Evolutionary conservation across 2,888 invertebrate species (phyloP), one percentile per base, ranked within the genome.

Genomic region (Caenorhabditis sp.): DNA sequence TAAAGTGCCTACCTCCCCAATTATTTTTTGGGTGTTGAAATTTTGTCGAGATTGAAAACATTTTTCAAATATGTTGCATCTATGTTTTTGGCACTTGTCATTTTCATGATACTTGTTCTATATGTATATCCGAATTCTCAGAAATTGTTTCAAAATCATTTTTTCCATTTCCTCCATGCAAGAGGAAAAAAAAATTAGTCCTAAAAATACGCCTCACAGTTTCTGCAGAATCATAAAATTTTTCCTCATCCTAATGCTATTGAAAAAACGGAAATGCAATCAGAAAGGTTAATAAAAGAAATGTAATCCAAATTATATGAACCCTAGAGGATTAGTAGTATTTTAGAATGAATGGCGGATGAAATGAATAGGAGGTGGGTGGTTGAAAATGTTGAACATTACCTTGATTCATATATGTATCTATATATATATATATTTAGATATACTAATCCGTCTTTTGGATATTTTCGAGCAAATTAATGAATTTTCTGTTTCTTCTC

Each of bases 51-150:
- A n/a, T n/a, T 14, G 3, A 17, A 43, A 43, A 43, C 43, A 10
- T 64, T 72, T 67, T 59, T 57, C 67, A 64, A 63, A 67, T 72
- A 67, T 61, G 60, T 61, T 64, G 61, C 67, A 63, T 70, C 59
- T 56, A n/a, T 52, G 36, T 49, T n/a, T 52, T 50, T 25, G 72
- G 60, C 63, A 72, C 67, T 61, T 63, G 63, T 72, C 58, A 26
- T 59, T 63, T 56, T 36, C 36, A 38, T 53, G 23, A 38, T 53
- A 43, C 21, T 26, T 27, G 10, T 27, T 64, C n/a, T n/a, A n/a
- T n/a, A n/a, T n/a, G n/a, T n/a, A n/a, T n/a, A n/a, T n/a, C n/a
- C n/a, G n/a, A n/a, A n/a, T 62, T 60, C 62, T 57, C 60, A 62
- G 59, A 38, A 62, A 14, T 63, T 62, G 59, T 63, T 71, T 67